A percentile compares a stretch with the other conserved stretches of the same genome.
Evolutionary conservation across 2,113 vertebrate genomes (phyloP).

Genomic region (Butorides virescens): DNA sequence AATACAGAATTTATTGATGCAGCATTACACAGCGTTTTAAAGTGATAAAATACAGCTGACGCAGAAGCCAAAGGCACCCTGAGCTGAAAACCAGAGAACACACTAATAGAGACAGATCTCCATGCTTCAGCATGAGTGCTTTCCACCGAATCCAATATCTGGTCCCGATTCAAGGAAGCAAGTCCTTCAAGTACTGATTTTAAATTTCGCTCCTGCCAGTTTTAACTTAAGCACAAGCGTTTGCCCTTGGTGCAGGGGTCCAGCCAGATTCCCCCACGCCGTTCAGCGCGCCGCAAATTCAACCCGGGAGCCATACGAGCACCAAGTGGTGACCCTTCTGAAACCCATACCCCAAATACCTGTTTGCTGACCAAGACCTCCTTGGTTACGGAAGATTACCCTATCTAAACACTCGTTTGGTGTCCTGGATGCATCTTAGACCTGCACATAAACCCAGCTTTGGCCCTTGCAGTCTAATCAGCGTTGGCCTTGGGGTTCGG

Average conservation of each 20-base stretch:
- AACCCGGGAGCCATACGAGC: neutral
- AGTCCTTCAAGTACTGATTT: neutral
- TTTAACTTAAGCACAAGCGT: accelerated
- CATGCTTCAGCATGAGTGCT: neutral
- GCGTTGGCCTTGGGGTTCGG: neutral
- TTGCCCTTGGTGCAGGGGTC: accelerated
- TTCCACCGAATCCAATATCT: neutral
- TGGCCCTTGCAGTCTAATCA: neutral
- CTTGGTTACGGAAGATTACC: accelerated
- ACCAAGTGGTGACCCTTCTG: neutral
- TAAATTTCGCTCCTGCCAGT: neutral
- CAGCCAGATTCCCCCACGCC: accelerated
- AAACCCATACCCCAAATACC: neutral
- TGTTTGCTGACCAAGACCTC: neutral
- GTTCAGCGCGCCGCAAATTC: neutral
- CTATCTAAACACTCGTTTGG: accelerated
- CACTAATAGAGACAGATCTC: slow-evolving; percentile 48
- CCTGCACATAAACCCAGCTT: accelerated
- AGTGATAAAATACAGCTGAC: slow-evolving; percentile 50
- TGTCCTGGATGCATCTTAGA: neutral
- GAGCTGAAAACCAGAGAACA: neutral
- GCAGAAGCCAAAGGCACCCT: slow-evolving; percentile 48
- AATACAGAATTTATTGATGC: slow-evolving; percentile 53
- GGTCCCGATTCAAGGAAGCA: neutral
- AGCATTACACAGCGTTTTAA: slow-evolving; percentile 1